These are phyloP conservation scores for Amblyornis subalaris DNA, from an alignment of 2,113 vertebrate genomes.

Conservation along the genomic window DNA sequence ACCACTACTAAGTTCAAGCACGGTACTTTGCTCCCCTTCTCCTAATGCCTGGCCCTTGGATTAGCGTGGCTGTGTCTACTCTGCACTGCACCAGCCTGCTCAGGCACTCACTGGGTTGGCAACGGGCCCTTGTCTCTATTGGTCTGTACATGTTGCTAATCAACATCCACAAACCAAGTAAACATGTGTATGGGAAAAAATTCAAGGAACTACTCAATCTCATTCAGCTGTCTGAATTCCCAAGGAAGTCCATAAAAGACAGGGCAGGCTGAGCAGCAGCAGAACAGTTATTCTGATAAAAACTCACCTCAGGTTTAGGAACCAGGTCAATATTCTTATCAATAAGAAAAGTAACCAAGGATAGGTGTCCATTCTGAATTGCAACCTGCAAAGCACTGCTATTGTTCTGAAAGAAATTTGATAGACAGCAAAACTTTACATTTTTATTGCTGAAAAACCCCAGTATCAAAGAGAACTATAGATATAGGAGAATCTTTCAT, in stretches of 20 bases:
- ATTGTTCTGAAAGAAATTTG: conserved; percentile 67
- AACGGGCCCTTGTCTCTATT: not conserved
- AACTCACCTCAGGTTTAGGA: conserved; percentile 75
- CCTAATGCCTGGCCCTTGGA: no score
- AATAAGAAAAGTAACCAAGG: conserved; percentile 80
- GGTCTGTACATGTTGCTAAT: not conserved
- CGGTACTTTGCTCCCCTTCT: not conserved
- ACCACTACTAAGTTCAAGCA: not conserved
- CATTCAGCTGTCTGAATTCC: not conserved
- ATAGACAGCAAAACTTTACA: not conserved
- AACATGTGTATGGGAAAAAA: not conserved
- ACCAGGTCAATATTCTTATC: conserved; percentile 66
- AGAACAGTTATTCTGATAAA: not conserved
- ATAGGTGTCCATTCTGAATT: conserved; percentile 72
- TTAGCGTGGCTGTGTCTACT: not conserved
- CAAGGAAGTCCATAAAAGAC: not conserved
- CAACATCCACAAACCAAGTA: not conserved
- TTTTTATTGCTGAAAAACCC: not conserved
- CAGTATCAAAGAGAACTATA: not conserved
- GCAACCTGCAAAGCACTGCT: conserved; percentile 74
- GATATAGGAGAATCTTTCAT: not conserved
- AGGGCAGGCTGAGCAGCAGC: not conserved
- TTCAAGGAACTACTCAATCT: not conserved
- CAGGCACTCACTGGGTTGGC: not conserved
- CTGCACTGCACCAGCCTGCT: no score